A percentile compares a stretch with the other conserved stretches of the same genome.
Evolutionary conservation across 2,888 invertebrate species (phyloP).

Genomic region (Marronus borbonicus): DNA sequence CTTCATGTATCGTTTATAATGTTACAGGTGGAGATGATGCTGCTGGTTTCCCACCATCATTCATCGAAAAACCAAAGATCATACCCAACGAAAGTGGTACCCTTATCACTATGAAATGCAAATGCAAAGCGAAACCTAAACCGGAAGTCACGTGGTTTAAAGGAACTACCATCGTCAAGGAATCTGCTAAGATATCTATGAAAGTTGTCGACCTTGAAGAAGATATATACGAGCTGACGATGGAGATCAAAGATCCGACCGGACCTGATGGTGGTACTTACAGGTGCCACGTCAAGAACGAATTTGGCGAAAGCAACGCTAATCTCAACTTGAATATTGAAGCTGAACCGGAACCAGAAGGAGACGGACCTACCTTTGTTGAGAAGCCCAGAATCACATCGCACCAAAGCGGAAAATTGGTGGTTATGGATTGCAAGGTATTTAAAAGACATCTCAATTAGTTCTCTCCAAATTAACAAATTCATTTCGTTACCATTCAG

Average conservation of each 20-base stretch:
- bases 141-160: conserved; percentile 97
- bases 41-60: conserved; percentile 95
- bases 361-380: conserved; percentile 94
- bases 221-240: conserved; percentile 89
- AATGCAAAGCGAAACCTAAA: conserved; percentile 95
- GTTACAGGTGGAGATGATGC: conserved; percentile 90
- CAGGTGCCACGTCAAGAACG: conserved; percentile 95
- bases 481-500: conserved; percentile 38
- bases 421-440: conserved; percentile 91
- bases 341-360: conserved; percentile 94
- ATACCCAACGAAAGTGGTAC: conserved; percentile 98
- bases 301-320: conserved; percentile 96
- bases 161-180: conserved; percentile 88
- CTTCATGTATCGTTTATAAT: conserved; percentile 50
- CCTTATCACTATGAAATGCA: conserved; percentile 97
- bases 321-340: conserved; percentile 97
- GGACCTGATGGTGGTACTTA: conserved; percentile 89
- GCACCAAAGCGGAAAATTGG: conserved; percentile 86
- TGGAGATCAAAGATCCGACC: conserved; percentile 88
- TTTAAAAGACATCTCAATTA: conserved; percentile 5
- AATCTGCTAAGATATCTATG: conserved; percentile 88
- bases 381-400: conserved; percentile 92
- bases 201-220: conserved; percentile 84
- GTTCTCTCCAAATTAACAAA: not conserved
- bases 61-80: conserved; percentile 98